Evolutionary conservation across 2,113 vertebrate genomes (phyloP).

Genomic region (Hippolais icterina): DNA sequence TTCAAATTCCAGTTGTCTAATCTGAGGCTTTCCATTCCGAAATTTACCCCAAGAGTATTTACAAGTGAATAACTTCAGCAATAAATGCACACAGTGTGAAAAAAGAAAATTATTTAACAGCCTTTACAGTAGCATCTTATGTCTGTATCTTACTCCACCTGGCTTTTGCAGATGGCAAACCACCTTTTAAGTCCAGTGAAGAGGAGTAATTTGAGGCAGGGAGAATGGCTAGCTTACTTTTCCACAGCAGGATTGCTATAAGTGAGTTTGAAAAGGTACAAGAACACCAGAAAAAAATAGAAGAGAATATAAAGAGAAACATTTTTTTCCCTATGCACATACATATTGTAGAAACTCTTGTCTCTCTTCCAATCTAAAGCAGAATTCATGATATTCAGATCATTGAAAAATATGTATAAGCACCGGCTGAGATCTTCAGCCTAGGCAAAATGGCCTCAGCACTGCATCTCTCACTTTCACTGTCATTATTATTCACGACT

Average conservation of each 20-base stretch:
- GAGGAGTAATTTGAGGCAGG: constrained; percentile 5
- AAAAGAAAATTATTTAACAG: background rate
- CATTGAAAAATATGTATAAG: constrained; percentile 43
- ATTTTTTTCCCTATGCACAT: constrained; percentile 4
- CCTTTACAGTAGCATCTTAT: background rate
- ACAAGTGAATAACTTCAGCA: background rate
- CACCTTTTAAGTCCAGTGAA: background rate
- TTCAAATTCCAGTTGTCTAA: background rate
- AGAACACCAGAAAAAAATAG: constrained; percentile 23
- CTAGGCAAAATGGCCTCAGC: constrained; percentile 53
- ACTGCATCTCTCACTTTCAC: constrained; percentile 42
- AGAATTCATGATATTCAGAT: constrained; percentile 65
- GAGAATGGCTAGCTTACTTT: background rate
- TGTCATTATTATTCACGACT: constrained; percentile 65
- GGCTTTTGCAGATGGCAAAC: background rate
- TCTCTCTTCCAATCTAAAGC: constrained; percentile 38
- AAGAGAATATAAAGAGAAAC: constrained; percentile 6
- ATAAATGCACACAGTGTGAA: background rate
- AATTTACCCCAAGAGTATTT: background rate
- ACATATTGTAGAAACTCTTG: constrained; percentile 39
- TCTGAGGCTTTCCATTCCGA: background rate
- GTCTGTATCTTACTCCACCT: background rate
- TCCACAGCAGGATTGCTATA: constrained; percentile 3
- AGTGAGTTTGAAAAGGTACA: constrained; percentile 43
- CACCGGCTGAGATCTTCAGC: constrained; percentile 49